Evolutionary conservation across 1,140 invertebrate genomes (phyloP).

Genomic region (Hycleus phaleratus): DNA sequence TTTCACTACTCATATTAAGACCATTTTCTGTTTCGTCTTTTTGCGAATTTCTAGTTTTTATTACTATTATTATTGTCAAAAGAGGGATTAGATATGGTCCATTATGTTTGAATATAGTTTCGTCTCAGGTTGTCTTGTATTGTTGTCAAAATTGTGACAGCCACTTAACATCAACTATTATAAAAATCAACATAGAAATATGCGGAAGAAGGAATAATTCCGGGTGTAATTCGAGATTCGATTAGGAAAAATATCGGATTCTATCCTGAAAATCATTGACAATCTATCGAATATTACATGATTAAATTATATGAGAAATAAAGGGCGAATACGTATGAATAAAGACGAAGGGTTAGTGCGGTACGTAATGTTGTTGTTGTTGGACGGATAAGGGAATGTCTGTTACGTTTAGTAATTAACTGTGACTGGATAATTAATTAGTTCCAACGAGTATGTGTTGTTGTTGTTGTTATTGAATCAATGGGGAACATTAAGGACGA

Average conservation of each 20-base stretch:
- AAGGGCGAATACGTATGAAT: conserved; percentile 17
- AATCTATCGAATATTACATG: conserved; percentile 6
- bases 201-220: conserved; percentile 23
- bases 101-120: conserved; percentile 28
- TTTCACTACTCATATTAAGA: background rate
- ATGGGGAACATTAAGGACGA: no score
- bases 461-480: no score
- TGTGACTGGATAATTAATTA: conserved; percentile 40
- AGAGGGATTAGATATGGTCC: conserved; percentile 16
- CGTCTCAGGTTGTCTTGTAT: conserved; percentile 25
- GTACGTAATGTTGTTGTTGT: conserved; percentile 18
- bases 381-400: conserved; percentile 19
- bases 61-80: background rate
- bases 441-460: conserved; percentile 30
- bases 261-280: no score
- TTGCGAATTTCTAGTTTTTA: no score
- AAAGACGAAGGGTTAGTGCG: background rate
- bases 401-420: conserved; percentile 37
- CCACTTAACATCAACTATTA: conserved; percentile 21
- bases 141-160: conserved; percentile 18
- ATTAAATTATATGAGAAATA: conserved; percentile 35
- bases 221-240: conserved; percentile 20
- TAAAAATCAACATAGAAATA: conserved; percentile 10
- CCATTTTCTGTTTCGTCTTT: background rate
- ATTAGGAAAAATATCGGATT: no score